These are phyloP conservation scores for Zelleria hepariella DNA, from an alignment of 2,888 invertebrate species.

Conservation along the genomic window DNA sequence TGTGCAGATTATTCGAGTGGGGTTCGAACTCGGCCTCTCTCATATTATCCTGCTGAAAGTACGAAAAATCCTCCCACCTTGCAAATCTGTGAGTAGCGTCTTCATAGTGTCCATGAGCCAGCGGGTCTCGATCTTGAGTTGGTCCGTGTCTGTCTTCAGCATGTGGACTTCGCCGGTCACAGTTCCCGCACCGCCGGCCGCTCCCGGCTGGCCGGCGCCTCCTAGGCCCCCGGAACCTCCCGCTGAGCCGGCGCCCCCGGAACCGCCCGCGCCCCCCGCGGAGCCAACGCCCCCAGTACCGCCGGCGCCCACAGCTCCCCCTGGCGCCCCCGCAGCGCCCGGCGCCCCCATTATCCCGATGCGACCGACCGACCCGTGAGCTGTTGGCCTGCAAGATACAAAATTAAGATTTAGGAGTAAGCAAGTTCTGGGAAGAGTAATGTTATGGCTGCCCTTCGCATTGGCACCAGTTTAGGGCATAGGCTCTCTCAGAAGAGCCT, in stretches of 20 bases:
- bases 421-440: no score
- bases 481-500: no score
- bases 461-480: no score
- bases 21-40: no score
- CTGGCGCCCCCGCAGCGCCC: neutral
- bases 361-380: neutral
- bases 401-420: neutral
- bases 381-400: neutral
- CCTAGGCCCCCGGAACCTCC: neutral
- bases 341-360: neutral
- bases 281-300: neutral
- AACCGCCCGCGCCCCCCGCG: neutral
- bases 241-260: neutral
- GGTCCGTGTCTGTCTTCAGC: neutral
- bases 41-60: no score
- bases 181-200: neutral
- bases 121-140: neutral
- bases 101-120: neutral
- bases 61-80: neutral
- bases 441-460: no score
- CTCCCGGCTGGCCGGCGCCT: neutral
- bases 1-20: no score
- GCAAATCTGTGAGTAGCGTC: neutral
- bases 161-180: neutral
- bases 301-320: neutral